A percentile compares a stretch with the other conserved stretches of the same genome.
Evolutionary conservation across 2,888 invertebrate genomes (phyloP).

Genomic region (Cataglyphis cursor): DNA sequence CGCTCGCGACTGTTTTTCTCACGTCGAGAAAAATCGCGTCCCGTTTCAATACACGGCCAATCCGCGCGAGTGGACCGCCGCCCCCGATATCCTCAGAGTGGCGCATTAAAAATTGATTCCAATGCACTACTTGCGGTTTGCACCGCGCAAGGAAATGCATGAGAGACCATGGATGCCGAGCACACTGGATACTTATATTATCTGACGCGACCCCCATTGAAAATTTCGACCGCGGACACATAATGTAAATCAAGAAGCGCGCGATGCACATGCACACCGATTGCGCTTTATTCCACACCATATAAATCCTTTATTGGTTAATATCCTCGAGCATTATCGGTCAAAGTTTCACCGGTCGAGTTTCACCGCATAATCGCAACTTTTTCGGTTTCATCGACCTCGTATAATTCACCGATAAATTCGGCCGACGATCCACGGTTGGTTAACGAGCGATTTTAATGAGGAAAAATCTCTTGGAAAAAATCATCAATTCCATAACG

Average conservation of each 20-base stretch:
- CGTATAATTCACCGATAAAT: constrained; percentile 24
- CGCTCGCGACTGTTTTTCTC: constrained; percentile 5
- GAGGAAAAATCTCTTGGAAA: neutral
- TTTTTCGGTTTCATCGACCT: constrained; percentile 9
- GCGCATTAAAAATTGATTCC: constrained; percentile 66
- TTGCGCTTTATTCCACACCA: constrained; percentile 30
- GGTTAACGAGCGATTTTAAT: constrained; percentile 14
- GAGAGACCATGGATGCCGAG: constrained; percentile 29
- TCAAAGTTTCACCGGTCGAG: too few species aligned
- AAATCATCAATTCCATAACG: constrained; percentile 5
- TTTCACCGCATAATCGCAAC: constrained; percentile 26
- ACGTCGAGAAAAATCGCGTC: constrained; percentile 6
- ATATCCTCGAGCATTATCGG: constrained; percentile 46
- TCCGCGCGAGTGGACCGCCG: neutral
- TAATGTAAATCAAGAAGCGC: constrained; percentile 72
- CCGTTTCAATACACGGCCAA: constrained; percentile 28
- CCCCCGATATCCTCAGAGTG: neutral
- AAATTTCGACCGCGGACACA: constrained; percentile 60
- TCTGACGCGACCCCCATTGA: constrained; percentile 46
- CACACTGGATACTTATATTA: constrained; percentile 54
- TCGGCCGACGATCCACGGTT: neutral
- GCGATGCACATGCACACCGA: constrained; percentile 60
- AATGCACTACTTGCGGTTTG: constrained; percentile 55
- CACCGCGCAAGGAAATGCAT: constrained; percentile 40
- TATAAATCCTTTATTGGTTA: constrained; percentile 56